A percentile compares a stretch with the other conserved stretches of the same genome.
Evolutionary conservation across 2,797 vertebrate genomes (phyloP).

Genomic region (Acomys russatus): DNA sequence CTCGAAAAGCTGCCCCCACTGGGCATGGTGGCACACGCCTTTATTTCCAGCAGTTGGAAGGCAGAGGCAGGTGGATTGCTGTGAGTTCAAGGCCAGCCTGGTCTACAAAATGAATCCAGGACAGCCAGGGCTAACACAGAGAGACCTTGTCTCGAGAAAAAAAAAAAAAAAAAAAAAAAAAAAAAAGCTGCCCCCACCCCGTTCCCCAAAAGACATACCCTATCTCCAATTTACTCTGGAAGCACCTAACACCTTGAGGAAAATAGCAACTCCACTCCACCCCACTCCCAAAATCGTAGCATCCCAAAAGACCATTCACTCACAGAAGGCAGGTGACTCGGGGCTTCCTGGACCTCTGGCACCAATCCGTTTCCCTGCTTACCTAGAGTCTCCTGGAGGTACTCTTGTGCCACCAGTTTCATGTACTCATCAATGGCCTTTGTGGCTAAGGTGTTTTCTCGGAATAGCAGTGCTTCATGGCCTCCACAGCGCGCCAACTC

Average conservation of each 20-base stretch:
- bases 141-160: no score
- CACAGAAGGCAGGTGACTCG: background rate
- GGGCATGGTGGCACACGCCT: no score
- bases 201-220: background rate
- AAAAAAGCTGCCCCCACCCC: no score
- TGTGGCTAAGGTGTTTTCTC: constrained; percentile 97
- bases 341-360: background rate
- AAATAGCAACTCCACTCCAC: background rate
- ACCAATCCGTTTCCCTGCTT: background rate
- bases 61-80: no score
- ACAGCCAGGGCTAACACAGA: no score
- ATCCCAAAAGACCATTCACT: background rate
- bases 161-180: no score
- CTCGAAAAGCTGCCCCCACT: no score
- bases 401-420: constrained; percentile 98
- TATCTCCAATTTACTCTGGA: background rate
- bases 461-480: constrained; percentile 95
- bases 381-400: constrained; percentile 96
- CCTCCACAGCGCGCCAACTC: constrained; percentile 96
- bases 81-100: no score
- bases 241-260: background rate
- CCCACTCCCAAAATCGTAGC: background rate
- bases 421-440: constrained; percentile 99
- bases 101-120: no score
- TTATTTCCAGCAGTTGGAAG: no score